These are phyloP conservation scores for Phengaris alcon DNA, from an alignment of 2,888 invertebrate genomes.

Conservation along the genomic window DNA sequence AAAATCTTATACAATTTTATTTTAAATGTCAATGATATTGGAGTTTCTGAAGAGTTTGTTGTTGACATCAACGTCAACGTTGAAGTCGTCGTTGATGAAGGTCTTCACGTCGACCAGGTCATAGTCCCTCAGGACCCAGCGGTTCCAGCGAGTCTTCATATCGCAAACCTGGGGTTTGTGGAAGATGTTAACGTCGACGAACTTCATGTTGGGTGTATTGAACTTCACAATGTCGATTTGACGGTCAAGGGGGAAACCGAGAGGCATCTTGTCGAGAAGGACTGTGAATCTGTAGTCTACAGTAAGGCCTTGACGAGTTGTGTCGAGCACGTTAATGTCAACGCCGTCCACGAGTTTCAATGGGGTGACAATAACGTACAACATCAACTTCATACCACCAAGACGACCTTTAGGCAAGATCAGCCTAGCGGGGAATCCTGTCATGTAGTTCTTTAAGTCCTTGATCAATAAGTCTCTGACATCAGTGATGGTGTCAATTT, in stretches of 20 bases:
- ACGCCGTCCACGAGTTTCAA: slow-evolving; percentile 66
- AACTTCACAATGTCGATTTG: slow-evolving; percentile 79
- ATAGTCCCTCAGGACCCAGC: slow-evolving; percentile 61
- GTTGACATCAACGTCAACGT: slow-evolving; percentile 51
- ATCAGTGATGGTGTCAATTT: slow-evolving; percentile 77
- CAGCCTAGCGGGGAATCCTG: slow-evolving; percentile 85
- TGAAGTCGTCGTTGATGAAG: slow-evolving; percentile 50
- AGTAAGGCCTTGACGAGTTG: slow-evolving; percentile 66
- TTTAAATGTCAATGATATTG: slow-evolving; percentile 41
- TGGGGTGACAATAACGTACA: slow-evolving; percentile 82
- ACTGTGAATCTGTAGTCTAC: slow-evolving; percentile 62
- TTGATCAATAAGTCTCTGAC: slow-evolving; percentile 55
- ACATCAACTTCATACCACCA: slow-evolving; percentile 82
- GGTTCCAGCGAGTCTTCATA: slow-evolving; percentile 67
- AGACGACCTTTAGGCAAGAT: slow-evolving; percentile 84
- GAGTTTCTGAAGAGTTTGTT: slow-evolving; percentile 41
- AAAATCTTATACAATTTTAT: background rate
- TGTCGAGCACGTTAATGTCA: slow-evolving; percentile 60
- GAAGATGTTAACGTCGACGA: slow-evolving; percentile 82
- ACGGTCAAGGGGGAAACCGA: slow-evolving; percentile 88
- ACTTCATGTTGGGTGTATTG: slow-evolving; percentile 83
- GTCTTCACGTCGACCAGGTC: slow-evolving; percentile 54
- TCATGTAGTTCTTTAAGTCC: slow-evolving; percentile 73
- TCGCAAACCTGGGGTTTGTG: slow-evolving; percentile 76
- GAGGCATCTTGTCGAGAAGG: slow-evolving; percentile 80